phyloP scores from a whole-genome alignment of 2,113 vertebrate genomes.

The Cavia porcellus region DNA sequence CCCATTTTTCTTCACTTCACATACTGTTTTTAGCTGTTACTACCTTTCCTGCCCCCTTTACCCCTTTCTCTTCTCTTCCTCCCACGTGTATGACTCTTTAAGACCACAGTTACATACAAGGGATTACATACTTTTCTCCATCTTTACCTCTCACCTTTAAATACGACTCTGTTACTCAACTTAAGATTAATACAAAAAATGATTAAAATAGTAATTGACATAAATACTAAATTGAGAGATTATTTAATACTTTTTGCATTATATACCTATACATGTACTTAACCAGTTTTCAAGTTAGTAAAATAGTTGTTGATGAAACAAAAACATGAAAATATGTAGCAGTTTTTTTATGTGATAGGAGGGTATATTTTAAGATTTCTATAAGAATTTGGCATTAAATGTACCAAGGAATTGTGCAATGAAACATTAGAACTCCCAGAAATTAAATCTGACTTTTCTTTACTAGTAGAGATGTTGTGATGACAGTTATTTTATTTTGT shows the following conservation, averaged over 20 bases:
- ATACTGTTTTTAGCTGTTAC: not conserved
- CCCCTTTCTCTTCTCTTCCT: too few relatives aligned
- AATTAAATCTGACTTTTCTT: conserved; percentile 23
- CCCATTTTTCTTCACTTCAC: too few relatives aligned
- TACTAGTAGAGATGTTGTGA: not conserved
- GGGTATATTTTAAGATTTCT: conserved; percentile 16
- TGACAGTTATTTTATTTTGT: not conserved
- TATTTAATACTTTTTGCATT: not conserved
- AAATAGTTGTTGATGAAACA: conserved; percentile 16
- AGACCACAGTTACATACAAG: not conserved
- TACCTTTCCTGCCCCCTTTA: not conserved
- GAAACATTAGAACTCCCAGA: not conserved
- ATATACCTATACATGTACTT: not conserved
- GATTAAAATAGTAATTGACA: conserved; percentile 2
- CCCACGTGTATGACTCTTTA: not conserved
- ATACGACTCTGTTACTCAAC: not conserved
- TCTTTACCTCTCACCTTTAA: not conserved
- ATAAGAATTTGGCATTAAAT: conserved; percentile 41
- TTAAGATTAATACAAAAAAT: not conserved
- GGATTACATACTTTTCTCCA: not conserved
- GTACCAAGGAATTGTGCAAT: not conserved
- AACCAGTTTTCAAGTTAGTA: not conserved
- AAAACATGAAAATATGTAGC: not conserved
- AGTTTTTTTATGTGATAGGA: not conserved
- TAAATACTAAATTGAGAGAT: not conserved